Evolutionary conservation across 1,140 invertebrate genomes (phyloP).

Genomic region (Drosophila pachea): DNA sequence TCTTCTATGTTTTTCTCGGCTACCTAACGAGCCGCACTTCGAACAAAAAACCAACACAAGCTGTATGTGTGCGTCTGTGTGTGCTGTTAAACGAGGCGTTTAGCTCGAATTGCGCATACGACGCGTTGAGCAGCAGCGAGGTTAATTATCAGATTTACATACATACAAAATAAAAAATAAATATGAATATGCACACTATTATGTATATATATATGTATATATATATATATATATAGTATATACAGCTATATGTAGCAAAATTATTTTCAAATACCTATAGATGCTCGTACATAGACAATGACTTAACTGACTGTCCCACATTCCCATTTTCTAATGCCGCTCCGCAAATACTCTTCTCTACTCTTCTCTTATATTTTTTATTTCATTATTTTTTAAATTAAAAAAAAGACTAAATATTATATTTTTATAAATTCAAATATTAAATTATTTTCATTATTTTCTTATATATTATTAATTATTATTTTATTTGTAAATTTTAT

Average conservation of each 20-base stretch:
- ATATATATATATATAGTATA: background rate
- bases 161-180: too few relatives aligned
- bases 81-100: constrained; percentile 48
- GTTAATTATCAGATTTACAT: constrained; percentile 46
- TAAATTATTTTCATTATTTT: too few relatives aligned
- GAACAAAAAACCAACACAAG: constrained; percentile 11
- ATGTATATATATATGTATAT: background rate
- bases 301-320: background rate
- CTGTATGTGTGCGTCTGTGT: constrained; percentile 13
- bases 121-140: constrained; percentile 37
- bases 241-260: too few relatives aligned
- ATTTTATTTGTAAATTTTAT: too few relatives aligned
- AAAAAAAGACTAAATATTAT: too few relatives aligned
- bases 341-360: too few relatives aligned
- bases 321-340: background rate
- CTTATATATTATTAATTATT: too few relatives aligned
- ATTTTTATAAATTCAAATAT: too few relatives aligned
- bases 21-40: constrained; percentile 10
- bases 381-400: too few relatives aligned
- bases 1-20: constrained; percentile 33
- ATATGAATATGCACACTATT: too few relatives aligned
- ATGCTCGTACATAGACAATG: background rate
- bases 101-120: constrained; percentile 55
- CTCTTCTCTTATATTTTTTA: background rate
- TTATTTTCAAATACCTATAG: background rate